phyloP scores from a whole-genome alignment of 2,797 vertebrate genomes.

The Aldrovandia affinis region DNA sequence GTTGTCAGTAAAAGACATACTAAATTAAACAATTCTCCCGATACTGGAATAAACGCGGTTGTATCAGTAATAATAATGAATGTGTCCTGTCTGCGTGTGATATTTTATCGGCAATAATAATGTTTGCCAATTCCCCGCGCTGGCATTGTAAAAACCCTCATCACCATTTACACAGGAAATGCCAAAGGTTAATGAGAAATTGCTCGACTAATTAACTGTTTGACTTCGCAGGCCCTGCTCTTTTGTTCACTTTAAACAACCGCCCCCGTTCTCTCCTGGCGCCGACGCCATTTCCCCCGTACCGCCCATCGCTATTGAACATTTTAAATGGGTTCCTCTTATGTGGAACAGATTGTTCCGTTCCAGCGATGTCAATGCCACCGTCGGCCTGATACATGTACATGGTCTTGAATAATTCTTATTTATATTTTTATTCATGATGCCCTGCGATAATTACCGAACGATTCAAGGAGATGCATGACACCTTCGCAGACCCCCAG shows the following conservation, averaged over 20 bases:
- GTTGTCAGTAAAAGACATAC: not conserved
- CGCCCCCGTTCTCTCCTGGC: not conserved
- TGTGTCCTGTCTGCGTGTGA: not conserved
- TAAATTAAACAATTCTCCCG: not conserved
- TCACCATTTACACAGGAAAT: slow-evolving; percentile 45
- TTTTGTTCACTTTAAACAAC: slow-evolving; percentile 19
- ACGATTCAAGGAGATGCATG: not conserved
- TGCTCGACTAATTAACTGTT: slow-evolving; percentile 49
- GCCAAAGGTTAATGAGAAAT: slow-evolving; percentile 48
- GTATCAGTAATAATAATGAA: not conserved
- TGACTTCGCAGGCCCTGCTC: slow-evolving; percentile 39
- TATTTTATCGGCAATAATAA: not conserved
- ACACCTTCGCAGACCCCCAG: not conserved
- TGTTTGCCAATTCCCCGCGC: not conserved
- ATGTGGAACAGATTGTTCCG: not conserved
- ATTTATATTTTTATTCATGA: slow-evolving; percentile 1
- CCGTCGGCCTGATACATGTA: not conserved
- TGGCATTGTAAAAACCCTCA: slow-evolving; percentile 21
- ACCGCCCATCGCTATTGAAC: not conserved
- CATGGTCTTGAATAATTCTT: slow-evolving; percentile 14
- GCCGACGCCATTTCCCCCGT: not conserved
- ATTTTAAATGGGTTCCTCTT: slow-evolving; percentile 13
- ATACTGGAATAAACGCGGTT: not conserved
- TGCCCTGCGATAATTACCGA: not conserved
- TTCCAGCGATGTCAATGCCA: not conserved